Evolutionary conservation across 2,888 invertebrate species (phyloP).

Genomic region (Spicauda simplicius): DNA sequence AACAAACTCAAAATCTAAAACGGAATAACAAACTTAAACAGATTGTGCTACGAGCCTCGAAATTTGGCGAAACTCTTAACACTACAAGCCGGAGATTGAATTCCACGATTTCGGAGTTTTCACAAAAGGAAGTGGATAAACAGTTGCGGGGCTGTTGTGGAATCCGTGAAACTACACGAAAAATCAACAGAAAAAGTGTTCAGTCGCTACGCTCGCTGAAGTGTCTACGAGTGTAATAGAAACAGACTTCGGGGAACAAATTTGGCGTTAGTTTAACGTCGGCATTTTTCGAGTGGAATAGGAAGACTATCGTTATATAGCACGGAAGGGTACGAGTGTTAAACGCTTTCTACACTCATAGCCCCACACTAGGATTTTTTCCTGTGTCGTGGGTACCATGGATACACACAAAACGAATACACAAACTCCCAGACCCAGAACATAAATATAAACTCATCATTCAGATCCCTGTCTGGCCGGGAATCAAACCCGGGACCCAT

Average conservation of each 20-base stretch:
- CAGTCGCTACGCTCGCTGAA: conserved; percentile 7
- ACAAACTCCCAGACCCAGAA: too few species aligned
- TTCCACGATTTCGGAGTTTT: conserved; percentile 27
- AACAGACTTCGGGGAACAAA: background rate
- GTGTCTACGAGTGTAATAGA: conserved; percentile 7
- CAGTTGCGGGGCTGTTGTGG: conserved; percentile 27
- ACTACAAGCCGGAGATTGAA: conserved; percentile 31
- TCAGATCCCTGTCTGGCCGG: too few species aligned
- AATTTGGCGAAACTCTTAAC: conserved; percentile 34
- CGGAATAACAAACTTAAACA: conserved; percentile 21
- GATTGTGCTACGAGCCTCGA: conserved; percentile 25
- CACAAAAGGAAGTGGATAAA: conserved; percentile 35
- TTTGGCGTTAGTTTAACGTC: background rate
- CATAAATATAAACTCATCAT: too few species aligned
- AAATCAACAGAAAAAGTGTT: conserved; percentile 37
- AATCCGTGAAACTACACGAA: conserved; percentile 28
- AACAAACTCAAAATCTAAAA: background rate
- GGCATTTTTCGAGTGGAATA: background rate
- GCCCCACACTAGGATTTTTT: too few species aligned
- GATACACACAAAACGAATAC: too few species aligned
- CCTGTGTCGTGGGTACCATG: too few species aligned
- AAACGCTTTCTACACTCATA: too few species aligned
- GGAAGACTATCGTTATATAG: too few species aligned
- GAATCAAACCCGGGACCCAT: too few species aligned
- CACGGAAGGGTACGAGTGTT: too few species aligned